Base-by-base conservation (phyloP, 2,888 invertebrate species). In the Nezara viridula region DNA sequence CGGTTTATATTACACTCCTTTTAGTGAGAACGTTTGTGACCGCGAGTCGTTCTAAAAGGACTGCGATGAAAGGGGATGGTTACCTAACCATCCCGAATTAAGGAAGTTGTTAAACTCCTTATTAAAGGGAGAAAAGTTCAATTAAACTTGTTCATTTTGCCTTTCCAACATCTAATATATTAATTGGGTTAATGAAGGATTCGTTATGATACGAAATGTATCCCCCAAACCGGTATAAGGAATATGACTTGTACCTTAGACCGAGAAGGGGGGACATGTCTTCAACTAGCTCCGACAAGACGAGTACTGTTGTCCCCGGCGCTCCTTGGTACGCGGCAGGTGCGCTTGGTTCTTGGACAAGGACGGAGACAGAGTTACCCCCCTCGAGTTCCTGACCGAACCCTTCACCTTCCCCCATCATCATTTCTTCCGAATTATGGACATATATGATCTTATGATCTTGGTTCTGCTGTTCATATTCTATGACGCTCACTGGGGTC, bases 401-500 rank as follows among this genome's bases (percentile, higher is more conserved):
- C 52, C 85, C 86, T 14, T 86, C 90, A n/a, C 88, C 89, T 86
- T 91, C 90, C 12, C 88, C 89, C 81, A 90, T 87, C 37, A 87
- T 81, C 87, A 89, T 89, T 47, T 90, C 90, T 50, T 87, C 88
- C 44, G 89, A 86, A 32, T 88, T 90, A 73, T 91, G 91, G 40
- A 92, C 91, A 90, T 92, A 92, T 47, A 92, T 92, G 86, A 92
- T 91, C 86, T 91, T 91, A 21, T 92, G 92, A 47, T 91, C 91
- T 52, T 91, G 91, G 89, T 91, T 91, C 85, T 92, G 91, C 60
- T 90, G 90, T 32, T 91, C 89, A 49, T 91, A 91, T 32, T 91
- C 91, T 49, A 91, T 91, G 50, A 97, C 96, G 92, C 96, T 97
- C 91, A 97, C 97, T 89, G 97, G 97, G 90, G 97, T 97, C 97